Evolutionary conservation across 92 coral and sea anemone genomes (phyloP).

Genomic region (Hydrozoanthus gracilis): DNA sequence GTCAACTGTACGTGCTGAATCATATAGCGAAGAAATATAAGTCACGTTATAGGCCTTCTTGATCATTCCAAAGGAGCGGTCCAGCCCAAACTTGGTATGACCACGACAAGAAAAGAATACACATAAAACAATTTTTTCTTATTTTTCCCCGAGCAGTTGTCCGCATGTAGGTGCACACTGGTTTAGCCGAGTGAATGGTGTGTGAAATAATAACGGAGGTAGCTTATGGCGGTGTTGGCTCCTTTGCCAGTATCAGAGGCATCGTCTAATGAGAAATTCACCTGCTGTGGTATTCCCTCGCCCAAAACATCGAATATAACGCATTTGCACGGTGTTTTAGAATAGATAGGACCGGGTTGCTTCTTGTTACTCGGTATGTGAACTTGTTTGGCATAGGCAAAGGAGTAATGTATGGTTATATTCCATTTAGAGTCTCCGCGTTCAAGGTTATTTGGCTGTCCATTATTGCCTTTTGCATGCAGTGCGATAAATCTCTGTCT

Average conservation of each 20-base stretch:
- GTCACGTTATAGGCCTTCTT: slow-evolving; percentile 39
- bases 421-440: not conserved
- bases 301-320: slow-evolving; percentile 60
- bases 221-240: slow-evolving; percentile 59
- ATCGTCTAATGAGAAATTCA: slow-evolving; percentile 62
- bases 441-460: not conserved
- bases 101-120: slow-evolving; percentile 62
- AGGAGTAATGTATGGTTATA: slow-evolving; percentile 29
- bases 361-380: slow-evolving; percentile 46
- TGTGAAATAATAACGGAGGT: slow-evolving; percentile 53
- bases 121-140: slow-evolving; percentile 57
- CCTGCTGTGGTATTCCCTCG: slow-evolving; percentile 62
- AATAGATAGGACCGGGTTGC: too few relatives aligned
- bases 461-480: slow-evolving; percentile 13
- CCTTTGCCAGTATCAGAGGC: slow-evolving; percentile 55
- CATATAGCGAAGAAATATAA: slow-evolving; percentile 58
- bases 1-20: slow-evolving; percentile 43
- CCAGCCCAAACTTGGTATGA: slow-evolving; percentile 66
- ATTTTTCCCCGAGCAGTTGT: slow-evolving; percentile 57
- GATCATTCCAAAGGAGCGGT: slow-evolving; percentile 57
- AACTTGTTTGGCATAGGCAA: slow-evolving; percentile 42
- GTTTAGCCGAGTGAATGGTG: slow-evolving; percentile 54
- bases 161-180: slow-evolving; percentile 52
- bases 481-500: slow-evolving; percentile 29
- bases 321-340: slow-evolving; percentile 53